Evolutionary conservation across 2,888 invertebrate genomes (phyloP).

Genomic region (Melieria omissa): DNA sequence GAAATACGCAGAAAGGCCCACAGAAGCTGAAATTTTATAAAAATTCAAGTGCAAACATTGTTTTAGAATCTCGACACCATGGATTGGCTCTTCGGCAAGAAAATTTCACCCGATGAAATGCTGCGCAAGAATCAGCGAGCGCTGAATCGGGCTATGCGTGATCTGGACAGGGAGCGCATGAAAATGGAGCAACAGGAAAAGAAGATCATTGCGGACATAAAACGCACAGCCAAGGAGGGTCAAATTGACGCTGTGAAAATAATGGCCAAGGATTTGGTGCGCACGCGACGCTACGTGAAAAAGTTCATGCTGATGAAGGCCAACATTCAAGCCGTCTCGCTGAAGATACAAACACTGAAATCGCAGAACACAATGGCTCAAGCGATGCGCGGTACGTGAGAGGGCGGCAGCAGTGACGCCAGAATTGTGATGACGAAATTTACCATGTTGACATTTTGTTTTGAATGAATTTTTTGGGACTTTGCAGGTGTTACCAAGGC

Average conservation of each 20-base stretch:
- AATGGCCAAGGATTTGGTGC: constrained; percentile 98
- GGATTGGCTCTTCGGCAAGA: constrained; percentile 97
- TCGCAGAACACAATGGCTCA: constrained; percentile 99
- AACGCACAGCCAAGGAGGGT: constrained; percentile 98
- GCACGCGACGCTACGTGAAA: constrained; percentile 94
- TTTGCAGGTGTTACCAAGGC: constrained; percentile 88
- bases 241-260: constrained; percentile 99
- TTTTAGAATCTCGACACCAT: constrained; percentile 63
- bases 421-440: not conserved
- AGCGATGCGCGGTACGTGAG: constrained; percentile 87
- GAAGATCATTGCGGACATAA: constrained; percentile 97
- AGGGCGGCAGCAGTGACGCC: too few species aligned
- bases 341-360: constrained; percentile 97
- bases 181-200: constrained; percentile 99
- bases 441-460: not conserved
- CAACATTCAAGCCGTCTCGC: constrained; percentile 96
- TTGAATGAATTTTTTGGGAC: not conserved
- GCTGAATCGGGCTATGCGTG: constrained; percentile 97
- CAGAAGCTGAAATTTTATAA: not conserved
- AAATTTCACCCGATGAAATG: constrained; percentile 97
- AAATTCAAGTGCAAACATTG: not conserved
- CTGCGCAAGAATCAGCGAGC: constrained; percentile 98
- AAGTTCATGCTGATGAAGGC: constrained; percentile 99
- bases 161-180: constrained; percentile 91
- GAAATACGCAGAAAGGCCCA: not conserved